These are phyloP conservation scores for Torymus auratus DNA, from an alignment of 2,888 invertebrate genomes.

Conservation along the genomic window DNA sequence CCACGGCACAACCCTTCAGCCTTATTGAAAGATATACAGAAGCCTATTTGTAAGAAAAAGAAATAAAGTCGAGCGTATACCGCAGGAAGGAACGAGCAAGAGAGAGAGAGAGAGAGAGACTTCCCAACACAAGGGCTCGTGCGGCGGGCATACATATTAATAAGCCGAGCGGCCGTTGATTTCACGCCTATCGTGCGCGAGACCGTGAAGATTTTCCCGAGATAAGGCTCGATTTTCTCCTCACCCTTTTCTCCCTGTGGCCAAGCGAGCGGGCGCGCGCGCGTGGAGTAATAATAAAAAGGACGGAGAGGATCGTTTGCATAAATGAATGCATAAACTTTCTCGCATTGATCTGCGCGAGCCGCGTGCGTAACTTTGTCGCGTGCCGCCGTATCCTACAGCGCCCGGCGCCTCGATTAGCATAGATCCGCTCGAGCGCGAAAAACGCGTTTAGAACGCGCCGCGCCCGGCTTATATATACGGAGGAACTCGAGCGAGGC, in stretches of 20 bases:
- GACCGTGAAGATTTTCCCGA: conserved; percentile 72
- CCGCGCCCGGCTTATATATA: too few relatives aligned
- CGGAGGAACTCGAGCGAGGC: background rate
- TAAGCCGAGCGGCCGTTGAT: conserved; percentile 68
- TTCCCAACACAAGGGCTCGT: background rate
- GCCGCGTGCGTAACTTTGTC: conserved; percentile 8
- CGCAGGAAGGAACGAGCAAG: background rate
- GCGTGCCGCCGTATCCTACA: conserved; percentile 25
- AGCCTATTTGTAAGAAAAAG: conserved; percentile 2
- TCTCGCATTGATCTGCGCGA: conserved; percentile 59
- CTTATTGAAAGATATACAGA: conserved; percentile 24
- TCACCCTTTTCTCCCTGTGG: conserved; percentile 38
- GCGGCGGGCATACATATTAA: conserved; percentile 69
- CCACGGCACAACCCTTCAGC: background rate
- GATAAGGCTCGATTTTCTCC: conserved; percentile 67
- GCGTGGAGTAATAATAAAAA: conserved; percentile 16
- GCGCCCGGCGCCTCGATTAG: conserved; percentile 34
- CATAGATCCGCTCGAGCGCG: conserved; percentile 38
- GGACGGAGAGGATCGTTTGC: conserved; percentile 58
- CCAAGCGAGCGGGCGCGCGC: background rate
- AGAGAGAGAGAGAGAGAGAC: background rate
- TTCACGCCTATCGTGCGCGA: conserved; percentile 72
- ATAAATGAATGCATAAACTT: conserved; percentile 64
- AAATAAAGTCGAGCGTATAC: background rate
- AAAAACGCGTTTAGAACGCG: conserved; percentile 1